Conservation (phyloP, 2,888 invertebrate species). For the Lasioglossum leucozonium region DNA sequence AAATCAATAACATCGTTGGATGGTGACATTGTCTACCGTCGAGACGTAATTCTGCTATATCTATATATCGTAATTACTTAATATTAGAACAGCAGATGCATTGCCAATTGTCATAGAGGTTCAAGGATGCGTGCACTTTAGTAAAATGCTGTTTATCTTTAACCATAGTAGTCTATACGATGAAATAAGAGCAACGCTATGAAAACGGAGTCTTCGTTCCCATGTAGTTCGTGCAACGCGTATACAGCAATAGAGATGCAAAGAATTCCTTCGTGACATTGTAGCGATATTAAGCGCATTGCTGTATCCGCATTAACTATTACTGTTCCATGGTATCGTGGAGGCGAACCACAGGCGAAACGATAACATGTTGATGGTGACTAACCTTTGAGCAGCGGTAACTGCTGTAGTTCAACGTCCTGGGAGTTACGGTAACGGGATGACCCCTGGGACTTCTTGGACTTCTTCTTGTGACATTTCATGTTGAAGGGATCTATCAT, state of each 20-base stretch:
- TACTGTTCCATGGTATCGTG: neutral
- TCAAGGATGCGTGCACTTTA: conserved; percentile 31
- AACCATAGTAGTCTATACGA: neutral
- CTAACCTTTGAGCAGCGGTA: conserved; percentile 98
- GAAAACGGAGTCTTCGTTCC: neutral
- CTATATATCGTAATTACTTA: conserved; percentile 44
- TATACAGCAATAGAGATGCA: neutral
- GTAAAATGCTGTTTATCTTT: neutral
- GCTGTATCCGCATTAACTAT: neutral
- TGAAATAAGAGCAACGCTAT: neutral
- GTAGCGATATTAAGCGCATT: neutral
- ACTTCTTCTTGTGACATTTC: conserved; percentile 98
- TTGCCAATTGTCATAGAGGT: conserved; percentile 43
- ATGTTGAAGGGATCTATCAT: conserved; percentile 99
- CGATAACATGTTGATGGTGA: conserved; percentile 1
- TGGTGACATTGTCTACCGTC: conserved; percentile 48
- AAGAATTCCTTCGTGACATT: neutral
- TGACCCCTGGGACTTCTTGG: conserved; percentile 99
- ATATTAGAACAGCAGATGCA: conserved; percentile 41
- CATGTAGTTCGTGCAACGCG: neutral
- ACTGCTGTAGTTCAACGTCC: conserved; percentile 97
- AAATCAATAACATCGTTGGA: conserved; percentile 23
- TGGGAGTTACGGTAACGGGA: conserved; percentile 99
- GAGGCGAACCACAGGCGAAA: neutral
- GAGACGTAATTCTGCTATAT: conserved; percentile 11